Percentiles rank a stretch among this genome's conserved stretches.
phyloP scores from a whole-genome alignment of 1,140 invertebrate genomes.

The Campoletis sonorensis region DNA sequence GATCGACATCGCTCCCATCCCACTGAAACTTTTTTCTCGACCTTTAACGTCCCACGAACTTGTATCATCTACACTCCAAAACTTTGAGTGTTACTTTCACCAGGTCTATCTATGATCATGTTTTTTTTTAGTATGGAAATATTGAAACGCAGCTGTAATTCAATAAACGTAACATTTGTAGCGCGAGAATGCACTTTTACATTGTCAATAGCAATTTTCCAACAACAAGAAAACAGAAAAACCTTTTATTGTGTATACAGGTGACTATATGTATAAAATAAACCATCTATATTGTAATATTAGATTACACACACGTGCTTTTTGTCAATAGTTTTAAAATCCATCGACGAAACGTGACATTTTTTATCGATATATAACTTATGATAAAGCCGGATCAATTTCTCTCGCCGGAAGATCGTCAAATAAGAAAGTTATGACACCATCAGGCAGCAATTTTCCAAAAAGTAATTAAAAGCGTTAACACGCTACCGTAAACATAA shows the following conservation, averaged over 20 bases:
- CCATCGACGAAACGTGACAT: not conserved
- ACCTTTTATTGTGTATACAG: conserved; percentile 6
- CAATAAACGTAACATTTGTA: not conserved
- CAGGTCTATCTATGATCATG: not conserved
- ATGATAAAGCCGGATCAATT: not conserved
- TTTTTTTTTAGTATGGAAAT: not conserved
- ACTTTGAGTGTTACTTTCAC: too few relatives aligned
- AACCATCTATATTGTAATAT: conserved; percentile 26
- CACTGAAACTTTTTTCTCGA: not conserved
- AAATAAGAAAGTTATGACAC: too few relatives aligned
- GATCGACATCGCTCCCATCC: too few relatives aligned
- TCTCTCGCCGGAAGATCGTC: too few relatives aligned
- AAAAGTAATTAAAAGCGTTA: too few relatives aligned
- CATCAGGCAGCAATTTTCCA: too few relatives aligned
- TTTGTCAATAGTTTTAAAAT: not conserved
- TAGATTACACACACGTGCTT: not conserved
- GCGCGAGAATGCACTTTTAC: conserved; percentile 17
- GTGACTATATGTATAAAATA: conserved; percentile 18
- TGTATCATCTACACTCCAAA: too few relatives aligned
- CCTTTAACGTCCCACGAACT: too few relatives aligned
- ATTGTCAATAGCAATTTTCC: not conserved
- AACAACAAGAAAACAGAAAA: not conserved
- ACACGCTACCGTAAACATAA: too few relatives aligned
- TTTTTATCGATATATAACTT: not conserved
- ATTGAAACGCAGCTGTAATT: not conserved